Evolutionary conservation across 2,113 vertebrate genomes (phyloP).

Genomic region (Pseudopipra pipra): DNA sequence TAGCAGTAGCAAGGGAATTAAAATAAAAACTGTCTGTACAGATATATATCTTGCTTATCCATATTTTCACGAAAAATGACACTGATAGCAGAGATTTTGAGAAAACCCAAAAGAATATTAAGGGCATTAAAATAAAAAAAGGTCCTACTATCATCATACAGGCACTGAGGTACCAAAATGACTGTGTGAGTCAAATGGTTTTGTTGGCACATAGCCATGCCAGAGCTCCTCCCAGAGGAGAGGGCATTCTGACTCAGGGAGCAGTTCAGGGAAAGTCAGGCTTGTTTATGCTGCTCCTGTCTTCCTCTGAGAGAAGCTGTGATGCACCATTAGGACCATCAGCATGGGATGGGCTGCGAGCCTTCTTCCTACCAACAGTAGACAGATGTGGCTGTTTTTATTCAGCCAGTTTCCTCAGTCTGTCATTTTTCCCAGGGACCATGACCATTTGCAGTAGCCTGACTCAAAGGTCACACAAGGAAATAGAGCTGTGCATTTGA

Average conservation of each 20-base stretch:
- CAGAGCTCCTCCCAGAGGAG: background rate
- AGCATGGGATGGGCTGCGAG: background rate
- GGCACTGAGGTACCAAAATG: background rate
- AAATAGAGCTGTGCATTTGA: background rate
- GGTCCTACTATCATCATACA: background rate
- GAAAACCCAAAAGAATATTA: background rate
- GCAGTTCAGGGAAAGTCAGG: background rate
- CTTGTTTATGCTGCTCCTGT: background rate
- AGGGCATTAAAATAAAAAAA: background rate
- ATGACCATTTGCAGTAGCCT: background rate
- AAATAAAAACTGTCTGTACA: background rate
- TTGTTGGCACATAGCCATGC: background rate
- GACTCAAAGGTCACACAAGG: background rate
- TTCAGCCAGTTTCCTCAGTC: constrained; percentile 8
- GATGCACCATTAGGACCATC: background rate
- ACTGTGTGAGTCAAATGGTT: background rate
- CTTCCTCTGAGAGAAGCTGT: background rate
- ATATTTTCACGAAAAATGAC: background rate
- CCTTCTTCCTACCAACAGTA: background rate
- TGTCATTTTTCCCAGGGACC: constrained; percentile 16
- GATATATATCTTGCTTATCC: background rate
- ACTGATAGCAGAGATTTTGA: background rate
- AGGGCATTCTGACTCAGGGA: background rate
- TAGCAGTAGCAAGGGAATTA: constrained; percentile 1
- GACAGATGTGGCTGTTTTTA: constrained; percentile 39